These are phyloP conservation scores for Elanoides forficatus DNA, from an alignment of 2,113 vertebrate species.

Conservation along the genomic window DNA sequence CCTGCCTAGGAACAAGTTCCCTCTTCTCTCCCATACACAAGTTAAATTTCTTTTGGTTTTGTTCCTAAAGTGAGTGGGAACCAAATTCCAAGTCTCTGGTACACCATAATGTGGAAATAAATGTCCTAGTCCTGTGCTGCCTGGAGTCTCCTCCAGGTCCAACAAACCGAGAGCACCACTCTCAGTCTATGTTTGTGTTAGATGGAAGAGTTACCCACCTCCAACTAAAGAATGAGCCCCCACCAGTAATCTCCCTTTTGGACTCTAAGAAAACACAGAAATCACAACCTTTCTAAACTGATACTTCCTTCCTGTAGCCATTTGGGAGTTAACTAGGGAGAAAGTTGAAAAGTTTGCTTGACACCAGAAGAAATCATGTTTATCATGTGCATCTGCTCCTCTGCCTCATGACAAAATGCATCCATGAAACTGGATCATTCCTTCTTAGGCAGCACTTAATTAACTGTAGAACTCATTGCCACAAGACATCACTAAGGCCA, in stretches of 20 bases:
- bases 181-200: neutral
- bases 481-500: neutral
- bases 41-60: neutral
- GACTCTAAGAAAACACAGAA: neutral
- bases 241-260: neutral
- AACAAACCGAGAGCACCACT: neutral
- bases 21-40: neutral
- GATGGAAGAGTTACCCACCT: neutral
- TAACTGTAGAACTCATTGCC: constrained; percentile 16
- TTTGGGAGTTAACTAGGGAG: neutral
- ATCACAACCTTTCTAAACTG: neutral
- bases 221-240: neutral
- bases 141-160: neutral
- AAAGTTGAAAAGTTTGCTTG: neutral
- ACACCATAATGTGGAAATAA: neutral
- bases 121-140: neutral
- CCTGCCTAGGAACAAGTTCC: neutral
- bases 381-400: constrained; percentile 24
- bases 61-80: neutral
- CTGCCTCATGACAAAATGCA: neutral
- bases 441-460: constrained; percentile 28
- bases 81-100: neutral
- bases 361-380: neutral
- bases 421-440: constrained; percentile 6
- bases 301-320: neutral